Evolutionary conservation across 1,140 invertebrate genomes (phyloP).

Genomic region (Trypoxylus dichotomus): DNA sequence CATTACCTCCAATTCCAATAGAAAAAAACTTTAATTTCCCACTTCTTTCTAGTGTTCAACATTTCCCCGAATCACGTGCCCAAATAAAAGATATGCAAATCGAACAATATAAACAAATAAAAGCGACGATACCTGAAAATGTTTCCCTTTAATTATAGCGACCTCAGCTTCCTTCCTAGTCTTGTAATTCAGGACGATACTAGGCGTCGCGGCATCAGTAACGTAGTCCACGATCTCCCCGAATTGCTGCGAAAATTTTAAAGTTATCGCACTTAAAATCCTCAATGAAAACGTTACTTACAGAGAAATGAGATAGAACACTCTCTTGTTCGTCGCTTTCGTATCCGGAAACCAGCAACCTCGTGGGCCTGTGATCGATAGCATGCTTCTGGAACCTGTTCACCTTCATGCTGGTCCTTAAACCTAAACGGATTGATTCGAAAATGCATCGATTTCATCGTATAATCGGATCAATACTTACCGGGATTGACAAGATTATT

Average conservation of each 20-base stretch:
- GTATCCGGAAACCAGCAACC: conserved; percentile 78
- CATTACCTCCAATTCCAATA: too few relatives aligned
- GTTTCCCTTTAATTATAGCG: conserved; percentile 65
- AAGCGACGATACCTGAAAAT: conserved; percentile 59
- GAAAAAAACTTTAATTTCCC: too few relatives aligned
- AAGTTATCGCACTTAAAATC: not conserved
- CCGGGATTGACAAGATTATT: conserved; percentile 47
- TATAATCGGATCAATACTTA: not conserved
- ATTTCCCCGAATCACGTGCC: too few relatives aligned
- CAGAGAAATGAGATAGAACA: conserved; percentile 71
- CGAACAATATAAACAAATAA: not conserved
- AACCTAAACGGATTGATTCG: not conserved
- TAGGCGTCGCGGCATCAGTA: conserved; percentile 66
- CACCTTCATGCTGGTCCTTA: conserved; percentile 39
- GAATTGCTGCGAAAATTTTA: conserved; percentile 60
- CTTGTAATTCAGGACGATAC: conserved; percentile 71
- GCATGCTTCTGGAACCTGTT: conserved; percentile 56
- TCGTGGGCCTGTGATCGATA: conserved; percentile 80
- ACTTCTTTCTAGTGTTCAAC: too few relatives aligned
- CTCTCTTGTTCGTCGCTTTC: conserved; percentile 70
- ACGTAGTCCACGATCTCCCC: conserved; percentile 72
- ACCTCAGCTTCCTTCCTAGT: conserved; percentile 74
- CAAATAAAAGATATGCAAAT: too few relatives aligned
- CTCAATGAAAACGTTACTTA: conserved; percentile 51
- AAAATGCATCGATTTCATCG: not conserved